Evolutionary conservation across 2,797 vertebrate species (phyloP), one percentile per base, ranked within the genome.

Genomic region (Allobates femoralis): DNA sequence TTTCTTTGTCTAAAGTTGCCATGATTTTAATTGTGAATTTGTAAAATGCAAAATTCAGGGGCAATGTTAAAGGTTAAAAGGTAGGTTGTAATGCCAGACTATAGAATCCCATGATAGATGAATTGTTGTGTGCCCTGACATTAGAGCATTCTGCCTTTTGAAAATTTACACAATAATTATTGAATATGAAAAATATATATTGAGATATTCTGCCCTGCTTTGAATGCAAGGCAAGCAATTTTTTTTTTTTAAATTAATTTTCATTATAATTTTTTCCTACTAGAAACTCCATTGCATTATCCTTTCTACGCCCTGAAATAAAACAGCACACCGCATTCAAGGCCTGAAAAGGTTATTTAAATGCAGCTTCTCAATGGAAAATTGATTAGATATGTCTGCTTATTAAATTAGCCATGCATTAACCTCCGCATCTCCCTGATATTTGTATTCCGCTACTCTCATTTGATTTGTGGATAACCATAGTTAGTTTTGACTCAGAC

Each of bases 371-470:
- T 56, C 23, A 69, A 53, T 32, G 60, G 53, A 88, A 18, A 77
- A 56, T 60, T 51, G 78, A 80, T 75, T 77, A 79, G 82, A 81
- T 73, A 81, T 76, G 51, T 84, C 67, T 60, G 28, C 16, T 80
- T 85, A 88, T 88, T 88, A 58, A 2, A 81, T 85, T 89, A 77
- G 37, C 79, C 15, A 18, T 83, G 50, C 80, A 84, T 86, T 80
- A 23, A 0, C 80, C 83, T 85, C 37, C 14, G 73, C 32, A 83
- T 21, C 4, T 85, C 3, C 28, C 41, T 46, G 56, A 56, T 0
- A 4, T 86, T 86, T 87, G 86, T 50, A 86, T 88, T 26, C 82
- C 46, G 83, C 1, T 1, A 64, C 71, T 50, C 23, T 67, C 37
- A 88, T 69, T 8, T 64, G 67, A 23, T 6, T 85, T 83, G 15